Percentiles rank a stretch among this genome's conserved stretches.
phyloP scores from a whole-genome alignment of 2,113 vertebrate species.

The Rousettus leschenaultii region DNA sequence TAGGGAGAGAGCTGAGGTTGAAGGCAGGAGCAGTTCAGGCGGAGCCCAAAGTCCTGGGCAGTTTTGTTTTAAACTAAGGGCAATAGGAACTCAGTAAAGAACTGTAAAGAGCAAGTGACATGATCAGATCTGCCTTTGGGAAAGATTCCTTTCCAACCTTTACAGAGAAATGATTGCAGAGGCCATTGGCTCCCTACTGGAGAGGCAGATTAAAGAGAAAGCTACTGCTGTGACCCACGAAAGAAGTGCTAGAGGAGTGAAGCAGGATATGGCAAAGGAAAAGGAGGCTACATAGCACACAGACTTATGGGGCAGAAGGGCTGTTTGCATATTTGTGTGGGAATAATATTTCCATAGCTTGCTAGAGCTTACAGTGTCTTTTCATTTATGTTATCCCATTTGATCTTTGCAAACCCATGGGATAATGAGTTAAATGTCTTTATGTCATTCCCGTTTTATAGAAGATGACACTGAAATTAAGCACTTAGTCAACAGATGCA shows the following conservation, averaged over 20 bases:
- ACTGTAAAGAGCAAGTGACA: neutral
- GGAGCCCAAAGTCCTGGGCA: neutral
- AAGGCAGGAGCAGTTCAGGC: neutral
- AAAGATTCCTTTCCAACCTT: neutral
- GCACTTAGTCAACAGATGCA: neutral
- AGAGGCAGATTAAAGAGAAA: neutral
- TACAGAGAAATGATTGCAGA: neutral
- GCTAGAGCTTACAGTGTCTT: neutral
- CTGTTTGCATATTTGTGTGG: neutral
- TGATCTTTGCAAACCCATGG: neutral
- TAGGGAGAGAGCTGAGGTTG: neutral
- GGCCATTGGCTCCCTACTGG: neutral
- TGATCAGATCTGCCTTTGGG: neutral
- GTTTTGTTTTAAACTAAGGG: neutral
- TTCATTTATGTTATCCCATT: neutral
- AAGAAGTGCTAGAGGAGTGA: neutral
- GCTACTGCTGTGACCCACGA: neutral
- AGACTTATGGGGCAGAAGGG: neutral
- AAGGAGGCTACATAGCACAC: accelerated
- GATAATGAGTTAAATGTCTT: neutral
- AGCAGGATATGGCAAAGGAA: neutral
- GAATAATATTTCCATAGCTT: neutral
- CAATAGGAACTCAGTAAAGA: neutral
- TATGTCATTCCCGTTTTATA: neutral
- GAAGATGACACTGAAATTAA: neutral